phyloP scores from a whole-genome alignment of 1,140 invertebrate species.

The Amyelois transitella region DNA sequence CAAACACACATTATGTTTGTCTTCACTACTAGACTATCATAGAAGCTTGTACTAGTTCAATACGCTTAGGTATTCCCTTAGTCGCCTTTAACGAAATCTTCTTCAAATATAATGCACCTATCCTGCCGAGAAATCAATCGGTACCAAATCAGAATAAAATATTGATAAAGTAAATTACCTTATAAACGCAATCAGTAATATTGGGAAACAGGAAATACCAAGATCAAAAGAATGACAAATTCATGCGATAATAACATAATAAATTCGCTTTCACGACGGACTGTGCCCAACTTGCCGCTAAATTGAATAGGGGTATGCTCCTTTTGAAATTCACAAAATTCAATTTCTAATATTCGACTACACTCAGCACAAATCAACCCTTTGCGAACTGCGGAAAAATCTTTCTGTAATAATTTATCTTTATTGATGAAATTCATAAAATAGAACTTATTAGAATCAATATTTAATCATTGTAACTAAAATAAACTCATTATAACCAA shows the following conservation, averaged over 20 bases:
- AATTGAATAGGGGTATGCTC: constrained; percentile 40
- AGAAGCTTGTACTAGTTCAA: too few relatives aligned
- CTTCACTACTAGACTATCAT: too few relatives aligned
- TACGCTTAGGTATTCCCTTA: too few relatives aligned
- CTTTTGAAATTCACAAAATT: constrained; percentile 45
- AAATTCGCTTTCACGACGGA: constrained; percentile 31
- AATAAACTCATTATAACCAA: too few relatives aligned
- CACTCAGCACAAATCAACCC: constrained; percentile 34
- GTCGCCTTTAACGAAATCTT: too few relatives aligned
- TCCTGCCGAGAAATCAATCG: too few relatives aligned
- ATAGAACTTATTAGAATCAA: too few relatives aligned
- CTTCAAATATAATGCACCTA: too few relatives aligned
- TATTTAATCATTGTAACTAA: too few relatives aligned
- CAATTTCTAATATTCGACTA: constrained; percentile 47
- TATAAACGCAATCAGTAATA: constrained; percentile 21
- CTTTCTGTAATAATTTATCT: neutral
- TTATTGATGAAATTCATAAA: too few relatives aligned
- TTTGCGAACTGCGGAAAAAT: constrained; percentile 7
- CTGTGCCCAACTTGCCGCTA: constrained; percentile 34
- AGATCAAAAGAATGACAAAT: constrained; percentile 37
- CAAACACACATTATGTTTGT: too few relatives aligned
- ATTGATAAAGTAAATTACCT: neutral
- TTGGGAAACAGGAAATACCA: constrained; percentile 12
- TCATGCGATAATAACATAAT: constrained; percentile 41
- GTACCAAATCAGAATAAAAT: too few relatives aligned